Conservation (phyloP, 2,113 vertebrate species). For the Otis tarda region DNA sequence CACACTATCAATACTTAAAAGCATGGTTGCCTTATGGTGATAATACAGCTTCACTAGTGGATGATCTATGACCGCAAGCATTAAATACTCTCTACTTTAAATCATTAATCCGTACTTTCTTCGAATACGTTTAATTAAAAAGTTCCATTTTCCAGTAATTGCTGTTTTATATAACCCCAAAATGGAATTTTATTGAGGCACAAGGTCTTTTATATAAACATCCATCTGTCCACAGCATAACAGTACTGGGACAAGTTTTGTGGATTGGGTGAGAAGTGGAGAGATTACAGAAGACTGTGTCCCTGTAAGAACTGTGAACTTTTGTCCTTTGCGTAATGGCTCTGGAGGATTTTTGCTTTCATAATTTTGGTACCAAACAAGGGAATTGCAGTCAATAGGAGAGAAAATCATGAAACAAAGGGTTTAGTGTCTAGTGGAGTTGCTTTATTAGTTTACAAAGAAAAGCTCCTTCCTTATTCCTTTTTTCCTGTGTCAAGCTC, state of each 20-base stretch:
- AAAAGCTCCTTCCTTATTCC: not conserved
- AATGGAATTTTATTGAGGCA: slow-evolving; percentile 52
- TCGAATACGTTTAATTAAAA: slow-evolving; percentile 71
- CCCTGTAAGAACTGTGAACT: slow-evolving; percentile 60
- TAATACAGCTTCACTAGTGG: slow-evolving; percentile 28
- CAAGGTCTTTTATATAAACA: slow-evolving; percentile 62
- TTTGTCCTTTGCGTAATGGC: not conserved
- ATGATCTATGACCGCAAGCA: slow-evolving; percentile 49
- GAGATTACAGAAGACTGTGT: slow-evolving; percentile 6
- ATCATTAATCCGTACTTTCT: slow-evolving; percentile 71
- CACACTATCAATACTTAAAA: slow-evolving; percentile 50
- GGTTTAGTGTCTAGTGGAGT: not conserved
- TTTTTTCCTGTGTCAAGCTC: not conserved
- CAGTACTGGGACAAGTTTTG: not conserved
- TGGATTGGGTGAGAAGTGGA: not conserved
- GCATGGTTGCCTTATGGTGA: not conserved
- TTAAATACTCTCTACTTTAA: slow-evolving; percentile 60
- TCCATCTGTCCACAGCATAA: slow-evolving; percentile 43
- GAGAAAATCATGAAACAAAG: not conserved
- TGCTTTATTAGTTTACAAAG: not conserved
- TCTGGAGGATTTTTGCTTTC: slow-evolving; percentile 20
- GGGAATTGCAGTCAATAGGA: not conserved
- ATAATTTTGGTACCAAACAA: slow-evolving; percentile 17
- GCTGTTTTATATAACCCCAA: slow-evolving; percentile 35
- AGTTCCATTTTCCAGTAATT: slow-evolving; percentile 59